phyloP scores from a whole-genome alignment of 2,113 vertebrate species.

The Stegostoma tigrinum region DNA sequence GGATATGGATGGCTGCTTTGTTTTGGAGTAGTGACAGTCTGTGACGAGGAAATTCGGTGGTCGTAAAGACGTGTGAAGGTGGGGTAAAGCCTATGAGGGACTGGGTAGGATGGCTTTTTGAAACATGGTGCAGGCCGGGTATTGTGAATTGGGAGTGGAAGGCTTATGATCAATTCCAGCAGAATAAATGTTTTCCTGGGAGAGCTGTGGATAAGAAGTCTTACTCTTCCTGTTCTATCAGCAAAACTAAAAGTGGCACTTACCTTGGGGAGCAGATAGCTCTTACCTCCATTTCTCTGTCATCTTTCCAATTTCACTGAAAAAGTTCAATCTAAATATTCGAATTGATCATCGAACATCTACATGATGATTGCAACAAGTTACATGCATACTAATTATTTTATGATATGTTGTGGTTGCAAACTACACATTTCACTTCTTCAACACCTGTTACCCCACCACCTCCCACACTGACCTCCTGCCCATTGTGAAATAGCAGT shows the following conservation, averaged over 20 bases:
- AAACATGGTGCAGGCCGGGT: background rate
- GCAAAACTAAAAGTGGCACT: background rate
- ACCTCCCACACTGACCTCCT: too few species aligned
- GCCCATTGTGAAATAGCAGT: too few species aligned
- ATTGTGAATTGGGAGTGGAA: background rate
- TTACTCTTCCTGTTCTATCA: background rate
- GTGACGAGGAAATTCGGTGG: background rate
- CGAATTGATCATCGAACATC: background rate
- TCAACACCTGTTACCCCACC: too few species aligned
- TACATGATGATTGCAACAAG: background rate
- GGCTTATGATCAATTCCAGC: background rate
- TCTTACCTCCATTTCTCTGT: background rate
- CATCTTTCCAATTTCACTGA: background rate
- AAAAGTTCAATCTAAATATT: background rate
- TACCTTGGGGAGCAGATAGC: background rate
- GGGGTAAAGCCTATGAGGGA: background rate
- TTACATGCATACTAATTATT: too few species aligned
- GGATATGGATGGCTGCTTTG: background rate
- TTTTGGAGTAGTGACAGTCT: background rate
- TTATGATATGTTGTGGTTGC: too few species aligned
- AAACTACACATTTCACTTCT: too few species aligned
- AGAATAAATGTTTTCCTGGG: background rate
- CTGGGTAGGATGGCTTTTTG: background rate
- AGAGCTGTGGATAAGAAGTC: background rate
- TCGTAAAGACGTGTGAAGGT: too few species aligned